A percentile compares a stretch with the other conserved stretches of the same genome.
phyloP scores from a whole-genome alignment of 2,888 invertebrate genomes.

The Metopia argyrocephala region DNA sequence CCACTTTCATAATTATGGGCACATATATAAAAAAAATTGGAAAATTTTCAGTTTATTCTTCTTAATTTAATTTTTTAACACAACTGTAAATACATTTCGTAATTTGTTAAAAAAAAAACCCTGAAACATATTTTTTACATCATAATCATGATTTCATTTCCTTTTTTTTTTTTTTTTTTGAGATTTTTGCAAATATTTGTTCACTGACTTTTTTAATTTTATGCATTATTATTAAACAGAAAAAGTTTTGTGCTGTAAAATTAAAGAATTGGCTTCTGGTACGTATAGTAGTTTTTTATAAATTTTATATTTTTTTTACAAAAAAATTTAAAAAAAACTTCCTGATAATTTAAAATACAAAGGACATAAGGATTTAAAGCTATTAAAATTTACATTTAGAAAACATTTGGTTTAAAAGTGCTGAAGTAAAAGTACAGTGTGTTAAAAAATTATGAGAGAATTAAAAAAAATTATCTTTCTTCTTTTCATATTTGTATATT shows the following conservation, averaged over 20 bases:
- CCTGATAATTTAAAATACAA: not conserved
- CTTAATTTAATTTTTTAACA: no score
- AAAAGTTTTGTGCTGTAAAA: no score
- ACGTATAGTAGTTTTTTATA: no score
- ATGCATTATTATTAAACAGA: not conserved
- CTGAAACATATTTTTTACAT: no score
- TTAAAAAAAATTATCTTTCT: not conserved
- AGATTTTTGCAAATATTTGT: no score
- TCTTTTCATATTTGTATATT: no score
- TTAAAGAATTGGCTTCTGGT: no score
- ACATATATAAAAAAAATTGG: not conserved
- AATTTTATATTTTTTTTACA: not conserved
- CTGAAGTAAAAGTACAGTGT: not conserved
- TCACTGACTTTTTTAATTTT: not conserved
- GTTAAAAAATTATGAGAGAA: not conserved
- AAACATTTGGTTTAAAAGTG: not conserved
- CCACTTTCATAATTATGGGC: no score
- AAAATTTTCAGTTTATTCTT: not conserved
- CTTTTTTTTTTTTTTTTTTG: no score
- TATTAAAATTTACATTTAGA: conserved; percentile 3
- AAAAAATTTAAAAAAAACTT: not conserved
- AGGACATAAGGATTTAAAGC: not conserved
- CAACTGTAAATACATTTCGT: no score
- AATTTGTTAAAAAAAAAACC: no score
- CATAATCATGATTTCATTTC: no score